phyloP scores from a whole-genome alignment of 2,888 invertebrate genomes.

The Sarcophaga caerulescens region DNA sequence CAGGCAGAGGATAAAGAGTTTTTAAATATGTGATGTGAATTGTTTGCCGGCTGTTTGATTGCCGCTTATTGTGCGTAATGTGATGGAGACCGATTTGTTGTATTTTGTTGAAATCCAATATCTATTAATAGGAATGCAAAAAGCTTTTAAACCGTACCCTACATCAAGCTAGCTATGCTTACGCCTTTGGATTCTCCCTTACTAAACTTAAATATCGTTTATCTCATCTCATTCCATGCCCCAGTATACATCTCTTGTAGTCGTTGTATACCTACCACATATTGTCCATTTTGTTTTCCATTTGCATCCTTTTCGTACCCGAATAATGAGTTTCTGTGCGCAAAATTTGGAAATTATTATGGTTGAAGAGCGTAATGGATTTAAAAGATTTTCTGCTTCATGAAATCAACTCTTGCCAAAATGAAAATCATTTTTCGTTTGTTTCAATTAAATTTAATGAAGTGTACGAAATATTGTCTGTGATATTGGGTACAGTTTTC shows the following conservation, averaged over 20 bases:
- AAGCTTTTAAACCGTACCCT: background rate
- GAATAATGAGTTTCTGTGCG: slow-evolving; percentile 34
- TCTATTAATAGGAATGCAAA: background rate
- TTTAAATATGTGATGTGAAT: slow-evolving; percentile 36
- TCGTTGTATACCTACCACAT: background rate
- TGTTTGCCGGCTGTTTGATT: slow-evolving; percentile 20
- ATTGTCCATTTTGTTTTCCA: background rate
- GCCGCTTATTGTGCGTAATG: slow-evolving; percentile 2
- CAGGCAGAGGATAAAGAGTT: slow-evolving; percentile 36
- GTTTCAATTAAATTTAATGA: slow-evolving; percentile 54
- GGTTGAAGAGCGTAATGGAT: slow-evolving; percentile 52
- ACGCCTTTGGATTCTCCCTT: no score
- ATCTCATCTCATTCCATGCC: no score
- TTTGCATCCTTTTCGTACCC: no score
- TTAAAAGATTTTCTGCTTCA: slow-evolving; percentile 59
- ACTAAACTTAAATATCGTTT: no score
- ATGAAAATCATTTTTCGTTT: slow-evolving; percentile 33
- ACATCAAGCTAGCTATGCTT: background rate
- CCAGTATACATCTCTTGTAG: background rate
- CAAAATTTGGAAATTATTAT: slow-evolving; percentile 47
- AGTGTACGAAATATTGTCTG: slow-evolving; percentile 44
- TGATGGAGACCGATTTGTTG: no score
- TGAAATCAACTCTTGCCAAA: slow-evolving; percentile 22
- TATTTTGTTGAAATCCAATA: background rate
- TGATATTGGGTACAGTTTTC: background rate